Conservation (phyloP, 1,140 invertebrate genomes). For the Tetramorium alpestre region DNA sequence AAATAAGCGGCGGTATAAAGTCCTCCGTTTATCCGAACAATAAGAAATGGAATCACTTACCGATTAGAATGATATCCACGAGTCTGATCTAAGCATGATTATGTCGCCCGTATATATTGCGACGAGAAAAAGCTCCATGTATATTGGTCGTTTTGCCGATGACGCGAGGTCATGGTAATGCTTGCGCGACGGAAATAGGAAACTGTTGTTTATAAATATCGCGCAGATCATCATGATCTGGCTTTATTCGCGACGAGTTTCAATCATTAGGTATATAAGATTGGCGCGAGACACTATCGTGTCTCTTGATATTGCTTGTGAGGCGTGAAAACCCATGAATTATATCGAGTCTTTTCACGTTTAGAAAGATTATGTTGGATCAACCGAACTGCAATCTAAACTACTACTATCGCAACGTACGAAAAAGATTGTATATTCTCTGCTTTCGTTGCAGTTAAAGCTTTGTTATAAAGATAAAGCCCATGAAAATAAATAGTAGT, state of each 20-base stretch:
- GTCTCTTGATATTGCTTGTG: slow-evolving; percentile 48
- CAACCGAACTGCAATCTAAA: slow-evolving; percentile 57
- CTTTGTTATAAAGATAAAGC: slow-evolving; percentile 73
- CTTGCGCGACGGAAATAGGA: slow-evolving; percentile 66
- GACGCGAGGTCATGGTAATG: slow-evolving; percentile 67
- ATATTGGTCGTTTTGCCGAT: slow-evolving; percentile 72
- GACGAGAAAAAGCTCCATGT: slow-evolving; percentile 66
- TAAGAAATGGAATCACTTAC: slow-evolving; percentile 54
- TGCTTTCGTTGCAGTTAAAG: slow-evolving; percentile 78
- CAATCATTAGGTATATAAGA: slow-evolving; percentile 66
- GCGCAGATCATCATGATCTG: slow-evolving; percentile 70
- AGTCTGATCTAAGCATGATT: slow-evolving; percentile 60
- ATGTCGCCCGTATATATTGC: slow-evolving; percentile 58
- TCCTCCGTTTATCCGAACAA: slow-evolving; percentile 54
- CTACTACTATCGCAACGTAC: slow-evolving; percentile 67
- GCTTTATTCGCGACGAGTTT: slow-evolving; percentile 57
- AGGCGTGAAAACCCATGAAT: slow-evolving; percentile 44
- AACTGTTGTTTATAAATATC: slow-evolving; percentile 72
- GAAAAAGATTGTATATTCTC: slow-evolving; percentile 79
- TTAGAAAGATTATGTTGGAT: slow-evolving; percentile 64
- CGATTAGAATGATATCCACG: slow-evolving; percentile 46
- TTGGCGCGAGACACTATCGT: too few species aligned
- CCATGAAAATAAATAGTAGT: slow-evolving; percentile 77
- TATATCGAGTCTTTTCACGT: slow-evolving; percentile 51
- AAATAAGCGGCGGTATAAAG: slow-evolving; percentile 40